A percentile compares a stretch with the other conserved stretches of the same genome.
These are phyloP conservation scores for Leucoraja erinaceus DNA, from an alignment of 2,113 vertebrate genomes.

Conservation along the genomic window DNA sequence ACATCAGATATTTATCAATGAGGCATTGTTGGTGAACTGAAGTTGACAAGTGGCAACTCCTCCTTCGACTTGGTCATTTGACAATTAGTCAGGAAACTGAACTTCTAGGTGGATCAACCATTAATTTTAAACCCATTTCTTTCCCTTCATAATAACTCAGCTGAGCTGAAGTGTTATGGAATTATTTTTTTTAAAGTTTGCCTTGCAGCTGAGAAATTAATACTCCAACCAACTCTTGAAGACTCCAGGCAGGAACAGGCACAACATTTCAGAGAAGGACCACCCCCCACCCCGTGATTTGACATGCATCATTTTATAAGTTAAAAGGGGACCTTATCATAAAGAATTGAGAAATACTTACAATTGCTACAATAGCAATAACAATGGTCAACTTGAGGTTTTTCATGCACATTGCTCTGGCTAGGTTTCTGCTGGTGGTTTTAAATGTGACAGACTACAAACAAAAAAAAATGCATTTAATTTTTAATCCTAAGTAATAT, in stretches of 20 bases:
- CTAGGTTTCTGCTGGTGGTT: slow-evolving; percentile 94
- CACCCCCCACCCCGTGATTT: no score
- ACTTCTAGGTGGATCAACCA: background rate
- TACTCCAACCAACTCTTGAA: background rate
- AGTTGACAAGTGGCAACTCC: background rate
- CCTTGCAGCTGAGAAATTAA: background rate
- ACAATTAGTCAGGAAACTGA: background rate
- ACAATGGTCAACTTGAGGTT: slow-evolving; percentile 92
- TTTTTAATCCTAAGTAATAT: background rate
- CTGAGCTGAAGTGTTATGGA: background rate
- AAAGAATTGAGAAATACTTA: slow-evolving; percentile 56
- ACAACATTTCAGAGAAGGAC: background rate
- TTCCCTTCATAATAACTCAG: background rate
- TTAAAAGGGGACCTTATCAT: no score
- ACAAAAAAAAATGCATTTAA: slow-evolving; percentile 34
- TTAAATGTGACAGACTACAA: slow-evolving; percentile 91
- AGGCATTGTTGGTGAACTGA: background rate
- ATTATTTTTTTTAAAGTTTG: background rate
- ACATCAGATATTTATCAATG: background rate
- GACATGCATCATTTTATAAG: background rate
- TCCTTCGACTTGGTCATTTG: background rate
- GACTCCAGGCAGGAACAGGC: background rate
- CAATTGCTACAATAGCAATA: slow-evolving; percentile 68
- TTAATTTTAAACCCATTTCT: background rate
- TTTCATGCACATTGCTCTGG: slow-evolving; percentile 97